Evolutionary conservation across 2,797 vertebrate species (phyloP).

Genomic region (Phataginus tricuspis): DNA sequence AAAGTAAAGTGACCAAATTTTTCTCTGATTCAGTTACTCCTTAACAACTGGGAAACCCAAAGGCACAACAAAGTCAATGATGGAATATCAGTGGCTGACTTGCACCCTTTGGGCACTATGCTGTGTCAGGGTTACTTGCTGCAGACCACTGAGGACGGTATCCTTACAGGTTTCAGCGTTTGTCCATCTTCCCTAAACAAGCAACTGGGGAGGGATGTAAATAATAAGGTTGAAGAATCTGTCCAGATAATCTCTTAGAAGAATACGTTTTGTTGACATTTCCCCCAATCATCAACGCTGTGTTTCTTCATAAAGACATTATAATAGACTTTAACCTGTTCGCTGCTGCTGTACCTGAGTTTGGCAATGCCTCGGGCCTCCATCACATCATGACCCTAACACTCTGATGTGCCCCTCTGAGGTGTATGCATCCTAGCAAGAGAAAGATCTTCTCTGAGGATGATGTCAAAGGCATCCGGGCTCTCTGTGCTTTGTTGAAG

Average conservation of each 20-base stretch:
- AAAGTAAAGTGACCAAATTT: neutral
- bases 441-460: slow-evolving; percentile 90
- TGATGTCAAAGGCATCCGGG: slow-evolving; percentile 89
- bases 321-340: slow-evolving; percentile 89
- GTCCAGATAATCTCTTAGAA: neutral
- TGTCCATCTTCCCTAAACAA: neutral
- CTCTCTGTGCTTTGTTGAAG: slow-evolving; percentile 86
- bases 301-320: neutral
- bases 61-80: neutral
- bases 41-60: neutral
- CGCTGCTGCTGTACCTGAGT: slow-evolving; percentile 88
- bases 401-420: slow-evolving; percentile 89
- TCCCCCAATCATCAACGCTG: neutral
- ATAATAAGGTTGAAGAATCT: neutral
- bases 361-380: slow-evolving; percentile 88
- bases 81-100: neutral
- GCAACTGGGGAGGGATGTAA: neutral
- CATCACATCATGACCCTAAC: slow-evolving; percentile 88
- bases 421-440: slow-evolving; percentile 87
- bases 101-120: neutral
- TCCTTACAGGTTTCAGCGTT: neutral
- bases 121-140: neutral
- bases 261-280: neutral
- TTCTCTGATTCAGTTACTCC: neutral
- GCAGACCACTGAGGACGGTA: neutral